Conservation (phyloP, 2,888 invertebrate species). For the Hirtodrosophila alboralis region DNA sequence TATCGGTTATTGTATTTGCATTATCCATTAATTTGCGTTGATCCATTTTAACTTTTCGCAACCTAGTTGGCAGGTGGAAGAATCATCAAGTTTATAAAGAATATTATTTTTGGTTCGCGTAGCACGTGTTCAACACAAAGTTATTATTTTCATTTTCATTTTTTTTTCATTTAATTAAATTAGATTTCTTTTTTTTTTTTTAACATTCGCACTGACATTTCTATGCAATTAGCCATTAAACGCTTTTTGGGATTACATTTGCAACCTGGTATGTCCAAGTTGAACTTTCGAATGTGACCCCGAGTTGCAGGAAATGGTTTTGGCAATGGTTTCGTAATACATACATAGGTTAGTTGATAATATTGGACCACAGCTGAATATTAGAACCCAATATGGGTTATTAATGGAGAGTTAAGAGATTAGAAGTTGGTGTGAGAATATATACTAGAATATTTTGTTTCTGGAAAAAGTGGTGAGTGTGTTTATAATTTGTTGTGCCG, state of each 20-base stretch:
- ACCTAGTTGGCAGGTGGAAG: conserved; percentile 86
- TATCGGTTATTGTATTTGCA: conserved; percentile 99
- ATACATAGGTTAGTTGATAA: neutral
- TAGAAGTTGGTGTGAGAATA: conserved; percentile 3
- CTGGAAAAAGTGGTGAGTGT: conserved; percentile 19
- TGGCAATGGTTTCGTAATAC: neutral
- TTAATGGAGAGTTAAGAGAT: conserved; percentile 1
- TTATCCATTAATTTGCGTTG: conserved; percentile 99
- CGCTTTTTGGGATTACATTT: conserved; percentile 17
- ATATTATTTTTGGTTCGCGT: conserved; percentile 18
- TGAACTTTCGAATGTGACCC: conserved; percentile 4
- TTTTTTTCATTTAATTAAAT: neutral
- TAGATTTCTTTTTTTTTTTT: conserved; percentile 3
- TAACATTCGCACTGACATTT: neutral
- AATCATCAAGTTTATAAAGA: conserved; percentile 59
- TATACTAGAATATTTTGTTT: conserved; percentile 5
- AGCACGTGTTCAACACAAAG: conserved; percentile 22
- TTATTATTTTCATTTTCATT: neutral
- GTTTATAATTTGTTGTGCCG: conserved; percentile 43
- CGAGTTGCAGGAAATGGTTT: conserved; percentile 5
- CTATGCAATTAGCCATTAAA: neutral
- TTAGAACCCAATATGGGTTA: conserved; percentile 1
- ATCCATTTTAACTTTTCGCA: conserved; percentile 99
- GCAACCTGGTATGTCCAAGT: conserved; percentile 8
- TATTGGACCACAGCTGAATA: conserved; percentile 20